phyloP scores from a whole-genome alignment of 2,113 vertebrate species.

The Crotalus viridis region DNA sequence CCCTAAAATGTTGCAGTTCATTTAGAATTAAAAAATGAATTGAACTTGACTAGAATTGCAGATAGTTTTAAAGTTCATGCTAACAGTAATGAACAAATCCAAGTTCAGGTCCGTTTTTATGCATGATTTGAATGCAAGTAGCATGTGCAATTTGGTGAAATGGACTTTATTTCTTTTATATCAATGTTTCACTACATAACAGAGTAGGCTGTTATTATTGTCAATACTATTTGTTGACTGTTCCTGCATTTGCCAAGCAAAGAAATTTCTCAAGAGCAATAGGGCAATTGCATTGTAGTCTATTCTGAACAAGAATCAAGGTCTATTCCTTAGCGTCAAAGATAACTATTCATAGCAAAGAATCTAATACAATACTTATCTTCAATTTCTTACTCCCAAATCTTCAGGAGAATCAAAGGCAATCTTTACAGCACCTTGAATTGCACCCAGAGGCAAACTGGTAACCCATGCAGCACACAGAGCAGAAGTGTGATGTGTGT shows the following conservation, averaged over 20 bases:
- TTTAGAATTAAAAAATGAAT: neutral
- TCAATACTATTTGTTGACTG: neutral
- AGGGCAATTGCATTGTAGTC: neutral
- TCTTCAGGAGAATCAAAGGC: neutral
- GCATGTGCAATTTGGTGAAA: neutral
- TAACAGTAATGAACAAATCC: neutral
- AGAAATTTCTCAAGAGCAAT: neutral
- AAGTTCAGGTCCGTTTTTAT: neutral
- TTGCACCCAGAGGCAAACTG: neutral
- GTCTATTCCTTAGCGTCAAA: neutral
- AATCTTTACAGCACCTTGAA: neutral
- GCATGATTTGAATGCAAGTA: neutral
- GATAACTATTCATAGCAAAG: neutral
- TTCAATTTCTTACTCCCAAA: neutral
- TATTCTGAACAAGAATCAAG: neutral
- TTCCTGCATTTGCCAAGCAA: neutral
- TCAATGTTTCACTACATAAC: neutral
- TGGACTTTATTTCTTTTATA: neutral
- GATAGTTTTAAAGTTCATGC: neutral
- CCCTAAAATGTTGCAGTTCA: neutral
- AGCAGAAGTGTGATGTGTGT: neutral
- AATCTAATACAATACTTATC: neutral
- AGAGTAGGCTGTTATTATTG: neutral
- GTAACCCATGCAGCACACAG: neutral
- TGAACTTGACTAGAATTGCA: neutral